Percentiles rank a stretch among this genome's conserved stretches.
These are phyloP conservation scores for Hyperopisus bebe DNA, from an alignment of 2,113 vertebrate species.

Conservation along the genomic window DNA sequence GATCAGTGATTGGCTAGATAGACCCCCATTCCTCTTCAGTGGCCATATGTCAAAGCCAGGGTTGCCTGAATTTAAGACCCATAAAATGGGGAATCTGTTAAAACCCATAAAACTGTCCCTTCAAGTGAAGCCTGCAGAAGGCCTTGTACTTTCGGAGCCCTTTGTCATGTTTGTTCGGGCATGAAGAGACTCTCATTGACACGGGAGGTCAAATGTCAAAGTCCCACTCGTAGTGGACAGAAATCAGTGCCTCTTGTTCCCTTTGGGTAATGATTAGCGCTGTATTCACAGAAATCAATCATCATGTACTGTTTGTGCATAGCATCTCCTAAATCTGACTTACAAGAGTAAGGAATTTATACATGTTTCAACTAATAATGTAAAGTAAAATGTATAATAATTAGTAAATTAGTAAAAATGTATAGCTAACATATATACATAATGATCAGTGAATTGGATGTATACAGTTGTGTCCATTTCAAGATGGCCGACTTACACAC, in stretches of 20 bases:
- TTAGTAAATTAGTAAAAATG: neutral
- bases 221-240: neutral
- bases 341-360: neutral
- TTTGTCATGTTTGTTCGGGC: neutral
- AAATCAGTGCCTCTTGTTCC: neutral
- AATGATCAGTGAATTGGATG: neutral
- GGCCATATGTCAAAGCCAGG: slow-evolving; percentile 10
- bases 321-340: neutral
- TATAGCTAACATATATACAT: neutral
- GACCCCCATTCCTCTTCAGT: neutral
- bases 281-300: neutral
- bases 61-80: slow-evolving; percentile 1
- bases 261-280: neutral
- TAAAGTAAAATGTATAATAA: neutral
- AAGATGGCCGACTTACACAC: neutral
- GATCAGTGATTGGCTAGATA: neutral
- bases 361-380: neutral
- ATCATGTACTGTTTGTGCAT: neutral
- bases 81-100: slow-evolving; percentile 12
- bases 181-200: slow-evolving; percentile 44
- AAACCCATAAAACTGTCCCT: slow-evolving; percentile 8
- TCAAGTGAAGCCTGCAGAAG: neutral
- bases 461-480: neutral
- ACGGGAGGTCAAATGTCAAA: slow-evolving; percentile 52
- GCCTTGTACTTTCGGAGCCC: neutral